Evolutionary conservation across 2,797 vertebrate genomes (phyloP), one percentile per base, ranked within the genome.

Genomic region (Thunnus albacares): DNA sequence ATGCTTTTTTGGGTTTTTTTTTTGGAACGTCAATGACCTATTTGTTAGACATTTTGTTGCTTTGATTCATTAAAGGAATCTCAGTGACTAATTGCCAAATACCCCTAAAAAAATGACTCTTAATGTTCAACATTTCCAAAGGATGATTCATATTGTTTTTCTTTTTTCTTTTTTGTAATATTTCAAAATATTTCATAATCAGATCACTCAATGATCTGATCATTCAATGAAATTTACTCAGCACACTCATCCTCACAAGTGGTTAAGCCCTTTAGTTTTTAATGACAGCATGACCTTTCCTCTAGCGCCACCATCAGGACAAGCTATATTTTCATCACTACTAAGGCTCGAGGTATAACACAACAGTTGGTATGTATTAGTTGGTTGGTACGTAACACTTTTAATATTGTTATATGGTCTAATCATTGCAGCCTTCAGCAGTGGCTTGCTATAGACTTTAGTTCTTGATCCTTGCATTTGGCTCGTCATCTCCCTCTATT

Each of bases 401-500:
- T 22, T 30, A 9, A 18, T 18, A 30, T 33, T 35, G 30, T 53
- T 4, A 22, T 22, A 33, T 59, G 5, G 4, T 6, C 2, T 24
- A 14, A 18, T 51, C 57, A 10, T 9, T n/a, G 14, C 12, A 12
- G 59, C 7, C 12, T 60, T 11, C 13, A 43, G 33, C 12, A 7
- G 17, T 6, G 2, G 0, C 26, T 17, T 38, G n/a, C n/a, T 47
- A 28, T 6, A 22, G 9, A 41, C 24, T 47, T 18, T 18, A 4
- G 28, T n/a, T 24, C 17, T 45, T 58, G 43, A 14, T 49, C 20
- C 70, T 26, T 53, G 20, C 26, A 30, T 30, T 43, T 33, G 49
- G 47, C 22, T 74, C n/a, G 9, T 71, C 38, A 71, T 60, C 52
- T 71, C 20, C 59, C 52, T 67, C 84, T 72, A 49, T 61, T 80